Evolutionary conservation across 2,888 invertebrate species (phyloP).

Genomic region (Pyrocoelia pectoralis): DNA sequence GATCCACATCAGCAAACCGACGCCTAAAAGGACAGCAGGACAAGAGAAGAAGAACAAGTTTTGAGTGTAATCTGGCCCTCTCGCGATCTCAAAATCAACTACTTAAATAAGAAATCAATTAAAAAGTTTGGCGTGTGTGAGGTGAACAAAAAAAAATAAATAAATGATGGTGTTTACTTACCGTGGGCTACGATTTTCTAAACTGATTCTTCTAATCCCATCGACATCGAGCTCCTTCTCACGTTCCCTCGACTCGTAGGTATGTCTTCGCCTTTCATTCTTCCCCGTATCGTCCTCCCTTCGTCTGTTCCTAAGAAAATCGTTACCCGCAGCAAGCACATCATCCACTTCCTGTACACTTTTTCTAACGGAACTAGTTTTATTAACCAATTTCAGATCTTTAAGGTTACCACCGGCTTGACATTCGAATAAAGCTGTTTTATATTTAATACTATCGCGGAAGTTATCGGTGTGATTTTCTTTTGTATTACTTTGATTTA

Average conservation of each 20-base stretch:
- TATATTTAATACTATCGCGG: constrained; percentile 36
- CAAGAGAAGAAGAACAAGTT: no score
- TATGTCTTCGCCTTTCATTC: constrained; percentile 52
- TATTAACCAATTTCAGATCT: constrained; percentile 8
- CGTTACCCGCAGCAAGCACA: constrained; percentile 14
- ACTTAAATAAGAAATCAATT: no score
- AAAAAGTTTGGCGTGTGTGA: no score
- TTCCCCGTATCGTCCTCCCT: constrained; percentile 39
- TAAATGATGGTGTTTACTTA: constrained; percentile 32
- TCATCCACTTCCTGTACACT: constrained; percentile 26
- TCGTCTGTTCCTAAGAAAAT: constrained; percentile 29
- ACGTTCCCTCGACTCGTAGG: constrained; percentile 51
- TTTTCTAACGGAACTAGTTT: constrained; percentile 25
- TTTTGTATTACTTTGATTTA: constrained; percentile 18
- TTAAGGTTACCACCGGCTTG: constrained; percentile 32
- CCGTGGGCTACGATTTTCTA: constrained; percentile 56
- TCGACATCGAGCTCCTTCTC: constrained; percentile 50
- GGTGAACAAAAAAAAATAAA: no score
- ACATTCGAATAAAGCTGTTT: constrained; percentile 42
- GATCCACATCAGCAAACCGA: no score
- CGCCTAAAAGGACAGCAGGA: no score
- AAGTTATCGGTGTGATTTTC: constrained; percentile 16
- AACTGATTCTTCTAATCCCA: constrained; percentile 52
- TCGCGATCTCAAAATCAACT: no score
- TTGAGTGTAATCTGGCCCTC: no score